Conservation (phyloP, 2,113 vertebrate species). For the Trachemys scripta region DNA sequence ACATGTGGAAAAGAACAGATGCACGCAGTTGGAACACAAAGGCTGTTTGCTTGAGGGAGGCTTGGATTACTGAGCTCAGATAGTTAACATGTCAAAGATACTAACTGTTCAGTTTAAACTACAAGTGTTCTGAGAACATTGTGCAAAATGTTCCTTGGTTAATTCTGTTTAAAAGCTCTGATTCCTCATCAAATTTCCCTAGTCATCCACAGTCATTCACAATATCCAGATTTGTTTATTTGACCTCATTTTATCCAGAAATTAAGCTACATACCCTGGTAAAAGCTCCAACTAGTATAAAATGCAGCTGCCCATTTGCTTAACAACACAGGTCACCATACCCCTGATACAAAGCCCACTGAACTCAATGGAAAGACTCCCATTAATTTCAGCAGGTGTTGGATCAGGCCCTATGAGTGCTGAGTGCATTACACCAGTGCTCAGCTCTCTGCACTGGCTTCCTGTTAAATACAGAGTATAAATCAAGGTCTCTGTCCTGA, state of each 20-base stretch:
- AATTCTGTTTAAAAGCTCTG: not conserved
- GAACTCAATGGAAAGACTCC: not conserved
- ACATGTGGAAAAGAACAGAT: conserved; percentile 69
- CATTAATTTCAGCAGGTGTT: not conserved
- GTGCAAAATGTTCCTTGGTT: not conserved
- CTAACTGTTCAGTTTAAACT: conserved; percentile 46
- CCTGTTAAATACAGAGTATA: not conserved
- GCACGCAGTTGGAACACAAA: conserved; percentile 52
- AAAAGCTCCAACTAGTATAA: not conserved
- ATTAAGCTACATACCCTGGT: not conserved
- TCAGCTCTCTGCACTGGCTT: not conserved
- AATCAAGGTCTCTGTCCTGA: not conserved
- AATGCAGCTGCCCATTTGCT: not conserved
- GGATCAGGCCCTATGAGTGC: not conserved
- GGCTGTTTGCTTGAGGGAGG: conserved; percentile 37
- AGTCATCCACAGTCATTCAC: not conserved
- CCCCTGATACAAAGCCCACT: not conserved
- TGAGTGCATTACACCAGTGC: fast-evolving
- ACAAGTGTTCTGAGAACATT: not conserved
- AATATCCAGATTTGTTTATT: not conserved
- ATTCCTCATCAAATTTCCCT: not conserved
- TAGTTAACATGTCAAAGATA: not conserved
- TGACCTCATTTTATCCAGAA: not conserved
- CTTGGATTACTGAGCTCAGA: conserved; percentile 47
- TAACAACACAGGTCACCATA: not conserved